Conservation (phyloP, 1,140 invertebrate species). For the Colletes gigas region DNA sequence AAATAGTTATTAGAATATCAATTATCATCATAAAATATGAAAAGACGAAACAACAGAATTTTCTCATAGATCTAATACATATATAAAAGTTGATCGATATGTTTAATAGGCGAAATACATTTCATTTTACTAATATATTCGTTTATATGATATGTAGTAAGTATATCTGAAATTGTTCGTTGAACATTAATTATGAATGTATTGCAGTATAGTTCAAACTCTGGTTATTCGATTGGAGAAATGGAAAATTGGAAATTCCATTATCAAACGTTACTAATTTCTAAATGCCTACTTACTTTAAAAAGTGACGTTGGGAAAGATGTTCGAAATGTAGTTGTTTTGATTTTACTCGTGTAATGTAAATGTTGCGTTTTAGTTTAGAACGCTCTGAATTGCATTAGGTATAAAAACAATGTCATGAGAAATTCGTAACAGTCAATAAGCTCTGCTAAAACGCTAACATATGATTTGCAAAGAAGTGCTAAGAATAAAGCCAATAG, state of each 20-base stretch:
- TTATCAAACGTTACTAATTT: constrained; percentile 14
- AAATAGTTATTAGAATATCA: not conserved
- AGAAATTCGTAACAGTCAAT: constrained; percentile 13
- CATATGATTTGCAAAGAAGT: constrained; percentile 33
- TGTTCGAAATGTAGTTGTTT: constrained; percentile 7
- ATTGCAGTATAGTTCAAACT: not conserved
- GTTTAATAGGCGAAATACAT: constrained; percentile 10
- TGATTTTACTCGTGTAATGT: constrained; percentile 13
- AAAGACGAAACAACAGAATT: constrained; percentile 2
- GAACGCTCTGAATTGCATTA: constrained; percentile 3
- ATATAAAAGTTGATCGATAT: constrained; percentile 29
- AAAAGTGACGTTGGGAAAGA: not conserved
- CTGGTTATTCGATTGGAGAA: not conserved
- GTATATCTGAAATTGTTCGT: constrained; percentile 17
- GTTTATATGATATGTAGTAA: constrained; percentile 35
- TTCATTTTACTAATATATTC: constrained; percentile 23
- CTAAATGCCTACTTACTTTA: constrained; percentile 7
- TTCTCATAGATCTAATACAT: constrained; percentile 27
- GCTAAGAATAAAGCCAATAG: constrained; percentile 50
- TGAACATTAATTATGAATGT: constrained; percentile 27
- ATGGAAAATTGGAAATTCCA: constrained; percentile 8
- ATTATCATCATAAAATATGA: not conserved
- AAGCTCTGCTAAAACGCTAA: constrained; percentile 50
- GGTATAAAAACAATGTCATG: constrained; percentile 7
- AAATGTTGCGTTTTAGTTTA: constrained; percentile 39